These are phyloP conservation scores for Megalops atlanticus DNA, from an alignment of 2,113 vertebrate species.

Conservation along the genomic window DNA sequence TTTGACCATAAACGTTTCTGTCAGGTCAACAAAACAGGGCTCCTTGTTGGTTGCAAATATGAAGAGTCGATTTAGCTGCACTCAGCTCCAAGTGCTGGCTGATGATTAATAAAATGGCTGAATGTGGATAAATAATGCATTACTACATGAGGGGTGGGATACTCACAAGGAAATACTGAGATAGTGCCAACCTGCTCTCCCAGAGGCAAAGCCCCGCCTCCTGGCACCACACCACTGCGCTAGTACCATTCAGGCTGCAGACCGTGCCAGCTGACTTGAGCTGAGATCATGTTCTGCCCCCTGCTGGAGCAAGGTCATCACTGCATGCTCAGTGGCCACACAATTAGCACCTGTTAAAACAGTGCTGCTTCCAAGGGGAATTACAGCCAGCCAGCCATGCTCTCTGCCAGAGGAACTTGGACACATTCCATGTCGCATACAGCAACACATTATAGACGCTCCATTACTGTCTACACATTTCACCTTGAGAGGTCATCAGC, in stretches of 20 bases:
- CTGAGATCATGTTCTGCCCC: slow-evolving; percentile 9
- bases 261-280: slow-evolving; percentile 42
- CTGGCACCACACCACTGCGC: slow-evolving; percentile 31
- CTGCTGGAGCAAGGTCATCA: slow-evolving; percentile 26
- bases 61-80: no score
- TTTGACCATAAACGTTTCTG: background rate
- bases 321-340: background rate
- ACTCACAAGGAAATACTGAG: background rate
- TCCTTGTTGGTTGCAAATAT: no score
- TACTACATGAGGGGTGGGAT: background rate
- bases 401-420: background rate
- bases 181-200: slow-evolving; percentile 43
- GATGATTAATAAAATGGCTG: background rate
- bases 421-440: slow-evolving; percentile 28
- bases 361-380: slow-evolving; percentile 12
- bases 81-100: no score
- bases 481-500: background rate
- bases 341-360: slow-evolving; percentile 32
- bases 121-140: background rate
- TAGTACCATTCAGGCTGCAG: slow-evolving; percentile 42
- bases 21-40: background rate
- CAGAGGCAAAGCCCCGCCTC: slow-evolving; percentile 27
- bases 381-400: background rate
- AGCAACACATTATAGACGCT: background rate
- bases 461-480: background rate